A percentile compares a stretch with the other conserved stretches of the same genome.
These are phyloP conservation scores for Rhabdomys pumilio DNA, from an alignment of 2,797 vertebrate genomes.

Conservation along the genomic window DNA sequence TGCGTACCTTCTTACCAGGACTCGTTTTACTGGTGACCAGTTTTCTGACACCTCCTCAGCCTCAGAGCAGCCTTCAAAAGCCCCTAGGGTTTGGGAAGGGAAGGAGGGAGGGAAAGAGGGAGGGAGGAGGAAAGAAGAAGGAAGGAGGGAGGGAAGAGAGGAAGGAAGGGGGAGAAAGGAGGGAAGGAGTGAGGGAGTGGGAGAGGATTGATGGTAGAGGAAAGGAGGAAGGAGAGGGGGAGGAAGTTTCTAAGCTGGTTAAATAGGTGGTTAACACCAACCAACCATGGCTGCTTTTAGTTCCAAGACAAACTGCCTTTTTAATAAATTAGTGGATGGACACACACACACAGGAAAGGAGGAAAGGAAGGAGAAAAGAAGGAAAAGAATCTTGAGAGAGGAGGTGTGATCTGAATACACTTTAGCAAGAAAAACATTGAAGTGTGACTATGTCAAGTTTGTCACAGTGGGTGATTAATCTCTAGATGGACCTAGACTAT, in stretches of 20 bases:
- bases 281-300: neutral
- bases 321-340: neutral
- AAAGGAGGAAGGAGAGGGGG: neutral
- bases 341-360: neutral
- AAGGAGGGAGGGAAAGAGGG: too few species aligned
- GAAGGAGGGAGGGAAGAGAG: too few species aligned
- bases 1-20: neutral
- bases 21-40: neutral
- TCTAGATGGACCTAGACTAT: neutral
- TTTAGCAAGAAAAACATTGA: neutral
- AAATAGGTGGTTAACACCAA: neutral
- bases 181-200: neutral
- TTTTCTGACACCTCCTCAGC: neutral
- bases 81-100: neutral
- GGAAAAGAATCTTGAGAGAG: neutral
- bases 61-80: neutral
- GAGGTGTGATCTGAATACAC: neutral
- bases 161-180: neutral
- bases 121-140: neutral
- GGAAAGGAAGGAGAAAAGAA: rapidly evolving
- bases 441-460: neutral
- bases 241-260: neutral
- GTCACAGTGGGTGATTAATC: neutral
- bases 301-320: conserved; percentile 26
- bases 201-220: neutral